Conservation (phyloP, 2,113 vertebrate genomes). For the Smithornis capensis region DNA sequence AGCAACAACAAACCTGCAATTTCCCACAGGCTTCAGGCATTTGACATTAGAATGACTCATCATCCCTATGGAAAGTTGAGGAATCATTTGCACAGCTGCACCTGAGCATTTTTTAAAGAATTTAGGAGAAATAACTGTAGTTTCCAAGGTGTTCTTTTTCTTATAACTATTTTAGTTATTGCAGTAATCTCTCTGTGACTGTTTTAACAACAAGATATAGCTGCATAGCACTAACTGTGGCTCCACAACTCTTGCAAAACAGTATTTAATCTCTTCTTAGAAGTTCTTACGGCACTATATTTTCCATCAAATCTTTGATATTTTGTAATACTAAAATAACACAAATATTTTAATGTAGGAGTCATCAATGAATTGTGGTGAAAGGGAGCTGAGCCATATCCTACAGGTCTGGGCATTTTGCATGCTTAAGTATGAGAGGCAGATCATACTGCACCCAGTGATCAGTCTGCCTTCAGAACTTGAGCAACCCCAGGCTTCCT, state of each 20-base stretch:
- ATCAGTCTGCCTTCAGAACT: background rate
- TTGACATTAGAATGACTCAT: slow-evolving; percentile 53
- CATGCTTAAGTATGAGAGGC: background rate
- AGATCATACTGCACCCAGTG: background rate
- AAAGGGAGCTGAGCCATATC: background rate
- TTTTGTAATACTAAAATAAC: background rate
- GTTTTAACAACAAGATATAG: background rate
- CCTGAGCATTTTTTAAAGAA: background rate
- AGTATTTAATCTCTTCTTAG: background rate
- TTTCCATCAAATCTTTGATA: background rate
- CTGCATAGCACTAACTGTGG: background rate
- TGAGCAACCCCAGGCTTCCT: rapidly evolving
- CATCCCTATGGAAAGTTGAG: background rate
- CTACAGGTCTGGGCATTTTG: background rate
- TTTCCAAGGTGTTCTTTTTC: background rate
- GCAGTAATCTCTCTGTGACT: background rate
- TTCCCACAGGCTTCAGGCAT: background rate
- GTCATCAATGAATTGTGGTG: background rate
- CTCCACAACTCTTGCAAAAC: background rate
- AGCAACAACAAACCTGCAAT: background rate
- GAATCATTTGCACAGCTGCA: background rate
- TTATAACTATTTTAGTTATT: background rate
- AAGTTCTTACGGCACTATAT: background rate
- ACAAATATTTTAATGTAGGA: background rate
- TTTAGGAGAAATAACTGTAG: background rate